Percentiles rank a stretch among this genome's conserved stretches.
Evolutionary conservation across 2,113 vertebrate genomes (phyloP).

Genomic region (Clarias magur): DNA sequence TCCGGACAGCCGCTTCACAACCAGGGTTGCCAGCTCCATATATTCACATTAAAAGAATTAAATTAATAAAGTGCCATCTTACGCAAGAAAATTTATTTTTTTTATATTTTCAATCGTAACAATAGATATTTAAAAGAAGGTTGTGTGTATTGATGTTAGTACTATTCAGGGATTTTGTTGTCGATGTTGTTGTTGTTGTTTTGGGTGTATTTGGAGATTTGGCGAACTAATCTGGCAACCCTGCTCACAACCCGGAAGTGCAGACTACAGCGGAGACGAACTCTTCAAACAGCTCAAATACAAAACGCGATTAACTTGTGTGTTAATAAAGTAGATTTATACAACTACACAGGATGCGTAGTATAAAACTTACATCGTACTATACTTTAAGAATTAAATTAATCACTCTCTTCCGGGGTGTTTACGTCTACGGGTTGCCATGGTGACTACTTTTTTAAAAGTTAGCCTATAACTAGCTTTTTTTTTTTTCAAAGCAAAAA

Average conservation of each 20-base stretch:
- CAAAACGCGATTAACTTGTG: background rate
- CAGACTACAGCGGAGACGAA: background rate
- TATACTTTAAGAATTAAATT: background rate
- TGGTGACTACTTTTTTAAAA: background rate
- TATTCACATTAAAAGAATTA: accelerated
- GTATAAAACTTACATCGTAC: background rate
- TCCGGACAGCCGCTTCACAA: slow-evolving; percentile 74
- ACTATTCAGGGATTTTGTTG: too few species aligned
- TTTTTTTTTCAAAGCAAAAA: background rate
- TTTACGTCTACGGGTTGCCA: background rate
- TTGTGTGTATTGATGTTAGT: background rate
- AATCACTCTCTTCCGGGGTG: background rate
- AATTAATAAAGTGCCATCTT: background rate
- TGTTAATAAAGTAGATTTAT: background rate
- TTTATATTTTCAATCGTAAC: background rate
- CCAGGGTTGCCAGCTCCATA: background rate
- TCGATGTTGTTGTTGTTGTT: background rate
- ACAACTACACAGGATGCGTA: too few species aligned
- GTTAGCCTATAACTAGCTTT: background rate
- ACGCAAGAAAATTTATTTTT: too few species aligned
- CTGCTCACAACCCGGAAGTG: background rate
- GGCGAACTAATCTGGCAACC: background rate
- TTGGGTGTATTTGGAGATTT: background rate
- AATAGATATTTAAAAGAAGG: background rate
- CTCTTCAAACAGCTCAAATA: background rate